Conservation (phyloP, 2,888 invertebrate species). For the Tiliacea aurago region DNA sequence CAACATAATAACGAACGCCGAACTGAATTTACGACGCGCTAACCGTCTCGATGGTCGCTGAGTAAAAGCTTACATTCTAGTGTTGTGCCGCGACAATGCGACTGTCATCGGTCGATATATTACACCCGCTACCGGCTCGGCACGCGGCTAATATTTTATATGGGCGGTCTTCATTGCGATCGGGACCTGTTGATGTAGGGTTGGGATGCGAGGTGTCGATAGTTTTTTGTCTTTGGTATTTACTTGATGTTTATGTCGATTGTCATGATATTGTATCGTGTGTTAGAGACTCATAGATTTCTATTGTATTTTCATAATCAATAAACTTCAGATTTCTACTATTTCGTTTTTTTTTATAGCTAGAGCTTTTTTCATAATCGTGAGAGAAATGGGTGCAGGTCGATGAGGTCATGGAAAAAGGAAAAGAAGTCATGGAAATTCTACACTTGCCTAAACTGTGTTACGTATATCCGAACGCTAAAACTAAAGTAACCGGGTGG, state of each 20-base stretch:
- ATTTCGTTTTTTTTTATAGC: too few species aligned
- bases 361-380: too few species aligned
- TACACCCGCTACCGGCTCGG: conserved; percentile 83
- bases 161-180: conserved; percentile 89
- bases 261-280: not conserved
- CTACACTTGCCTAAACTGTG: too few species aligned
- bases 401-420: too few species aligned
- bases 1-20: conserved; percentile 43
- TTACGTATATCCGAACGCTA: too few species aligned
- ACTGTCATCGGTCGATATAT: conserved; percentile 85
- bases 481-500: too few species aligned
- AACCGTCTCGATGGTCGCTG: conserved; percentile 52
- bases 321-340: too few species aligned
- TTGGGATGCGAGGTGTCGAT: conserved; percentile 61
- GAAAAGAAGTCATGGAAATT: too few species aligned
- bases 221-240: conserved; percentile 8
- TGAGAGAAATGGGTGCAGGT: too few species aligned
- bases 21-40: conserved; percentile 61
- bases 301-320: too few species aligned
- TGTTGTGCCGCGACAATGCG: conserved; percentile 77
- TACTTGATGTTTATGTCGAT: not conserved
- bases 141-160: conserved; percentile 88
- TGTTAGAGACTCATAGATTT: not conserved
- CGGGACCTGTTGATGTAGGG: conserved; percentile 75
- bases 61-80: conserved; percentile 70